Evolutionary conservation across 1,140 invertebrate species (phyloP).

Genomic region (Metopolophium dirhodum): DNA sequence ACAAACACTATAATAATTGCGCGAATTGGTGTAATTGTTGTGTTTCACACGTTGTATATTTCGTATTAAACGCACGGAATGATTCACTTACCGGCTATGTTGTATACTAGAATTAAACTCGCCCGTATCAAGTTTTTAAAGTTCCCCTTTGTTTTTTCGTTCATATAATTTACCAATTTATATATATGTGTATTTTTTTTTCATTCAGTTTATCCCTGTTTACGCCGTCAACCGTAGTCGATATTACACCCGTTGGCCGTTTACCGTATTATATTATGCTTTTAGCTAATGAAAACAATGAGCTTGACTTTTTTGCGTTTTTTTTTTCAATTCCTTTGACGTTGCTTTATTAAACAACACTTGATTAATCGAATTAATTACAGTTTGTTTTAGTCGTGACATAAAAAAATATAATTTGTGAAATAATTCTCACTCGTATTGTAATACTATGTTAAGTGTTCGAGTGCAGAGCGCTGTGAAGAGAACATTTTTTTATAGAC

Average conservation of each 20-base stretch:
- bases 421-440: neutral
- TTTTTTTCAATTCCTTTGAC: neutral
- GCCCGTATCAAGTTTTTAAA: conserved; percentile 5
- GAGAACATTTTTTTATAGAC: neutral
- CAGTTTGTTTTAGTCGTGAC: neutral
- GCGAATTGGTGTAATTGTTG: neutral
- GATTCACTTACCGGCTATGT: neutral
- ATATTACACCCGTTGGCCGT: conserved; percentile 2
- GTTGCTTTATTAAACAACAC: conserved; percentile 11
- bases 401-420: neutral
- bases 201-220: neutral
- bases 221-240: neutral
- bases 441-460: neutral
- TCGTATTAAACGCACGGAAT: neutral
- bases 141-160: neutral
- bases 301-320: neutral
- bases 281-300: conserved; percentile 49
- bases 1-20: neutral
- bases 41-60: neutral
- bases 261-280: neutral
- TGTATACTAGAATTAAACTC: neutral
- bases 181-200: too few relatives aligned
- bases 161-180: neutral
- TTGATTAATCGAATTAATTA: conserved; percentile 13
- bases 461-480: neutral